Percentiles rank a stretch among this genome's conserved stretches.
phyloP scores from a whole-genome alignment of 2,113 vertebrate species.

The Rallus limicola region DNA sequence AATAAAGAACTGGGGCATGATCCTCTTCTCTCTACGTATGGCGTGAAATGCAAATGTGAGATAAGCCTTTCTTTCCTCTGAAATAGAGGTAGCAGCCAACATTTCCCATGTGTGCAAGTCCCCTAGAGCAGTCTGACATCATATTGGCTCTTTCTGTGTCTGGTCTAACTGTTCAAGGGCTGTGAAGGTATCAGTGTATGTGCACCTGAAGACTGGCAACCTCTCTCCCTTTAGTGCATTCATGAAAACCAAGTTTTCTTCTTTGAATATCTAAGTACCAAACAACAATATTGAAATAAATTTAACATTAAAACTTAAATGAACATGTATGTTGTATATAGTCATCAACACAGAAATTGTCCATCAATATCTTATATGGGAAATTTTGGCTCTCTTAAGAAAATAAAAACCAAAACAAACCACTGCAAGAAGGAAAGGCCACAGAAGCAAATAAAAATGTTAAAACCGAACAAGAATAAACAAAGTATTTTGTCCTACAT shows the following conservation, averaged over 20 bases:
- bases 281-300: neutral
- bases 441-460: neutral
- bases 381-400: neutral
- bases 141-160: neutral
- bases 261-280: neutral
- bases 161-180: neutral
- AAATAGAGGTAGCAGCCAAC: neutral
- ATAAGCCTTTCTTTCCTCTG: neutral
- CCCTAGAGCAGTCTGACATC: neutral
- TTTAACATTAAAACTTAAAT: neutral
- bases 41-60: neutral
- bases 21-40: neutral
- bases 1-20: neutral
- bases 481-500: neutral
- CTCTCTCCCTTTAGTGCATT: neutral
- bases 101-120: neutral
- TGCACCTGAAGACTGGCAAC: neutral
- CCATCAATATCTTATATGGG: neutral
- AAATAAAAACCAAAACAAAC: neutral
- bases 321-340: neutral
- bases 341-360: neutral
- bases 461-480: neutral
- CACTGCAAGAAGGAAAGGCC: fast-evolving
- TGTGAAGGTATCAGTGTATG: neutral
- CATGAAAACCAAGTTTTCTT: neutral